Conservation (phyloP, 2,113 vertebrate genomes). For the Pheucticus melanocephalus region DNA sequence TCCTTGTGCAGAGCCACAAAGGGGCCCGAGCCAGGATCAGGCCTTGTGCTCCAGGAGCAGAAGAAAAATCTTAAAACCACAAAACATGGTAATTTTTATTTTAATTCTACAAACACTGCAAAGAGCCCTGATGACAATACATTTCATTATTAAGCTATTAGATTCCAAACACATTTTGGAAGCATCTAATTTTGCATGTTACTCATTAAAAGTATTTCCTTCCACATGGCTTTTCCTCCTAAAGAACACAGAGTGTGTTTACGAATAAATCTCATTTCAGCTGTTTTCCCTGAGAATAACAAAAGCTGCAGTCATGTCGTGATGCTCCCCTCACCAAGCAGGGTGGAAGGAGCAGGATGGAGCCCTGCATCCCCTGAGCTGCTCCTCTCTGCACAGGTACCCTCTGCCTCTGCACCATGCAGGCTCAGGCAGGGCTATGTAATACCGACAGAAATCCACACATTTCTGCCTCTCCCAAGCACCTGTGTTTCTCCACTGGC, state of each 20-base stretch:
- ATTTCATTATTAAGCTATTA: neutral
- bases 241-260: neutral
- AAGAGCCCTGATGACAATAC: neutral
- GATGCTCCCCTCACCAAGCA: neutral
- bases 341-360: neutral
- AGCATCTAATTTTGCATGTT: neutral
- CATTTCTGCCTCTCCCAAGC: neutral
- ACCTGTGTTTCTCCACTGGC: neutral
- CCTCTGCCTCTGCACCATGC: neutral
- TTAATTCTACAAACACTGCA: neutral
- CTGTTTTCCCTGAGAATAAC: neutral
- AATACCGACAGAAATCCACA: neutral
- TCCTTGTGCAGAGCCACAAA: neutral
- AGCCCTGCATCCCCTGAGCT: neutral
- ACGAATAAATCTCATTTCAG: neutral
- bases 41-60: neutral
- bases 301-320: rapidly evolving
- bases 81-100: neutral
- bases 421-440: neutral
- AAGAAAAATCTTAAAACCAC: neutral
- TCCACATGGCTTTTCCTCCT: neutral
- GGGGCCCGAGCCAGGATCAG: neutral
- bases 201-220: neutral
- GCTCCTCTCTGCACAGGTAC: neutral
- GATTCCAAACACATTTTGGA: neutral